These are phyloP conservation scores for Halyomorpha halys DNA, from an alignment of 1,140 invertebrate species.

Conservation along the genomic window DNA sequence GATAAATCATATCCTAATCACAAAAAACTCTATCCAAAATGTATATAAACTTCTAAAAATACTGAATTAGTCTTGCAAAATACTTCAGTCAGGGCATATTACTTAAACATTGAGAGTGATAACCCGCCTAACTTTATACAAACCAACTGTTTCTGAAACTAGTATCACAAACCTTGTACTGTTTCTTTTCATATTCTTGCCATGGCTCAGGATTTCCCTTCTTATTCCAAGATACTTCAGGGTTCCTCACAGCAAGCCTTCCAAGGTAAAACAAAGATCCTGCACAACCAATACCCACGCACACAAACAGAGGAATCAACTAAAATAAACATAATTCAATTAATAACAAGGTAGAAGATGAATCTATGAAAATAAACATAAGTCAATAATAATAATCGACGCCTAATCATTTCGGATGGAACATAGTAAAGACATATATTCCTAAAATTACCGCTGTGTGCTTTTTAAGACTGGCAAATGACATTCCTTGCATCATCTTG, in stretches of 20 bases:
- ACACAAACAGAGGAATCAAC: slow-evolving; percentile 70
- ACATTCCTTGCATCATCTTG: slow-evolving; percentile 23
- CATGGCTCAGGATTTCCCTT: slow-evolving; percentile 63
- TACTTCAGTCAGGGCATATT: too few relatives aligned
- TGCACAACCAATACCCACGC: slow-evolving; percentile 48
- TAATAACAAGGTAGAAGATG: neutral
- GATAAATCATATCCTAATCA: too few relatives aligned
- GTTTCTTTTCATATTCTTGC: slow-evolving; percentile 63
- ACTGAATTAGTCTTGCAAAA: too few relatives aligned
- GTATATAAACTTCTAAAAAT: too few relatives aligned
- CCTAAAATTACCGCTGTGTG: slow-evolving; percentile 20
- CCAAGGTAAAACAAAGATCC: slow-evolving; percentile 49
- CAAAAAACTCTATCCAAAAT: too few relatives aligned
- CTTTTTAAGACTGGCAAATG: slow-evolving; percentile 21
- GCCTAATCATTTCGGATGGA: too few relatives aligned
- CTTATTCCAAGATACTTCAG: slow-evolving; percentile 68
- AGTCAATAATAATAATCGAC: neutral
- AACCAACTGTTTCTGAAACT: neutral
- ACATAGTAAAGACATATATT: too few relatives aligned
- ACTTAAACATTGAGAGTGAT: too few relatives aligned
- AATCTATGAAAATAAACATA: neutral
- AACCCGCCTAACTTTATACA: neutral
- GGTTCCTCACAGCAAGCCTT: slow-evolving; percentile 58
- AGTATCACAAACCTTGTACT: slow-evolving; percentile 57
- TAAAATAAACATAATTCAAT: slow-evolving; percentile 35